phyloP scores from a whole-genome alignment of 2,888 invertebrate species.

The Encarsia formosa region DNA sequence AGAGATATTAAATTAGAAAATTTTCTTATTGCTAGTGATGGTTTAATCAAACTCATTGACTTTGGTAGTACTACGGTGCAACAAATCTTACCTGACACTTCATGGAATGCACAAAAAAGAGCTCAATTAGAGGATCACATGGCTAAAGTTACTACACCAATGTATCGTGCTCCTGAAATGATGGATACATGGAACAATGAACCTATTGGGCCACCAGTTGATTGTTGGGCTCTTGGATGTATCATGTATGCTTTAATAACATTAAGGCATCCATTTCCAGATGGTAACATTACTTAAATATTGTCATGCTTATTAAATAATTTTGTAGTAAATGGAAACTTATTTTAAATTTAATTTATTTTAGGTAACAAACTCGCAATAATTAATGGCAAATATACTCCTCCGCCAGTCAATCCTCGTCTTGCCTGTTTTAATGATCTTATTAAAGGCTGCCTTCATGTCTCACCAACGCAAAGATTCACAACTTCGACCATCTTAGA shows the following conservation, averaged over 20 bases:
- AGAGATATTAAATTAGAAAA: conserved; percentile 96
- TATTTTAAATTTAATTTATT: not conserved
- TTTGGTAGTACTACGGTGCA: conserved; percentile 93
- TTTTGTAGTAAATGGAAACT: not conserved
- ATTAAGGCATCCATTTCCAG: conserved; percentile 95
- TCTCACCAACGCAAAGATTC: conserved; percentile 79
- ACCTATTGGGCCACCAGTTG: conserved; percentile 84
- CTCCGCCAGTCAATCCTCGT: conserved; percentile 75
- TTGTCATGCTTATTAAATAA: not conserved
- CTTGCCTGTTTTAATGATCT: conserved; percentile 81
- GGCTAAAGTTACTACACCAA: conserved; percentile 79
- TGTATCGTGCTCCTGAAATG: conserved; percentile 99
- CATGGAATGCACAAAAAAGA: conserved; percentile 90
- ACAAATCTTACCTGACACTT: conserved; percentile 74
- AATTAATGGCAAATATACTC: conserved; percentile 89
- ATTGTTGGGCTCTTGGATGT: conserved; percentile 97
- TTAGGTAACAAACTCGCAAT: conserved; percentile 81
- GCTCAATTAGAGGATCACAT: conserved; percentile 89
- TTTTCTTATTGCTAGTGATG: conserved; percentile 80
- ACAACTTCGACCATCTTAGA: conserved; percentile 77
- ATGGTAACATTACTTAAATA: conserved; percentile 55
- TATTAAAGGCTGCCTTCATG: conserved; percentile 71
- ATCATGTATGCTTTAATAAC: conserved; percentile 88
- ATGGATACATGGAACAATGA: conserved; percentile 96
- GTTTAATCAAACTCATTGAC: conserved; percentile 90